Evolutionary conservation across 2,888 invertebrate species (phyloP).

Genomic region (Epinotia nisella): DNA sequence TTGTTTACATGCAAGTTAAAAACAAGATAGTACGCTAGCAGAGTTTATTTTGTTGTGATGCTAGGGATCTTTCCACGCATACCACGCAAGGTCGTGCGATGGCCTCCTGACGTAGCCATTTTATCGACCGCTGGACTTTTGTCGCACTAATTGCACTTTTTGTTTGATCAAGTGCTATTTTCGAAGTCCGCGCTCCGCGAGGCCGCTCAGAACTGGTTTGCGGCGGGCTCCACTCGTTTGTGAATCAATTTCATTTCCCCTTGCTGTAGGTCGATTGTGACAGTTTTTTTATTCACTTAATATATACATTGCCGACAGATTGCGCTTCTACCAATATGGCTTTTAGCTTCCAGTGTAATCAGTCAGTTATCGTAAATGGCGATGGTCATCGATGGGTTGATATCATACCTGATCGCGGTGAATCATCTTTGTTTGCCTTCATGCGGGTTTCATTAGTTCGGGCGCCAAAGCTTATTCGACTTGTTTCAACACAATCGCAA

Average conservation of each 20-base stretch:
- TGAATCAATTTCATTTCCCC: conserved; percentile 59
- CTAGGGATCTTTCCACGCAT: conserved; percentile 50
- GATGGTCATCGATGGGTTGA: conserved; percentile 40
- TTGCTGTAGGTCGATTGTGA: conserved; percentile 51
- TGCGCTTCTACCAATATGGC: conserved; percentile 23
- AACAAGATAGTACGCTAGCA: conserved; percentile 30
- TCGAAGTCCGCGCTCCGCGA: conserved; percentile 51
- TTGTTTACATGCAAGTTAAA: conserved; percentile 12
- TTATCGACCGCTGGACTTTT: conserved; percentile 49
- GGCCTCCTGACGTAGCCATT: conserved; percentile 48
- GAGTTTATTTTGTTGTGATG: conserved; percentile 40
- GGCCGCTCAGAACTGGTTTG: conserved; percentile 54
- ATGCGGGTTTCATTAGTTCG: conserved; percentile 26
- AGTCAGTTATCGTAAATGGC: conserved; percentile 35
- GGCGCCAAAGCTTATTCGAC: conserved; percentile 26
- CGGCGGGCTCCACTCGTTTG: conserved; percentile 56
- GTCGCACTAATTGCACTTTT: conserved; percentile 58
- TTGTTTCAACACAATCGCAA: conserved; percentile 9
- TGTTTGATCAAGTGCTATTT: conserved; percentile 56
- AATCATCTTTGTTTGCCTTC: conserved; percentile 41
- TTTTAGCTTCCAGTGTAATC: conserved; percentile 36
- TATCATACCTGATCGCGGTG: conserved; percentile 38
- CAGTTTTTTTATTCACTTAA: conserved; percentile 51
- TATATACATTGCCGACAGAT: conserved; percentile 17
- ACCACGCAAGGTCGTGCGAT: conserved; percentile 55